Evolutionary conservation across 2,797 vertebrate species (phyloP), one percentile per base, ranked within the genome.

Genomic region (Melanogrammus aeglefinus): DNA sequence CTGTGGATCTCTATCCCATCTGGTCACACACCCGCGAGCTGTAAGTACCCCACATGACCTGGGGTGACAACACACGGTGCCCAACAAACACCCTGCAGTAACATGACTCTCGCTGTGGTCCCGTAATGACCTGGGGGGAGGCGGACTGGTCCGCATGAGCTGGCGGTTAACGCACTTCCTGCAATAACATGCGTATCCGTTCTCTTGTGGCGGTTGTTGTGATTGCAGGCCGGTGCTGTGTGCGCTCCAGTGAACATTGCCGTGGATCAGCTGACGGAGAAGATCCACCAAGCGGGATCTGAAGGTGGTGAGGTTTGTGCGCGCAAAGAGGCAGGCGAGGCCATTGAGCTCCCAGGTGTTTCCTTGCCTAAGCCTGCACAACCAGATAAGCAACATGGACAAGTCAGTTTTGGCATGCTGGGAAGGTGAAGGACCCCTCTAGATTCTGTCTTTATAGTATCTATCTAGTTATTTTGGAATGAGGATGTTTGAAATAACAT

Each of bases 351-450:
- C 98, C 0, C 98, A 98, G 0, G 98, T 99, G 24, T n/a, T n/a
- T 99, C 98, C 10, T 99, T 99, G n/a, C 92, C 88, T 99, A 88
- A 98, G 98, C 0, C 89, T 99, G 84, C 98, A 99, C 90, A 99
- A 99, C 87, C 98, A 99, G 93, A 99, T 99, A 89, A 95, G 98
- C 84, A 99, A 99, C 92, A 99, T 99, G 98, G 98, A 99, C 88
- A 99, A 98, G 98, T 99, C 77, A 84, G 91, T 75, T 24, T n/a
- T n/a, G n/a, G 41, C 24, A 44, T 18, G 6, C 2, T 41, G 71
- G 35, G 33, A 63, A 76, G n/a, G 35, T n/a, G n/a, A 8, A 41
- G 35, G 44, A 18, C 21, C 72, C 7, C 8, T n/a, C 33, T 73
- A 21, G 10, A 14, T 2, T 7, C 66, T 70, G 66, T 14, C 24